Conservation (phyloP, 2,113 vertebrate species). For the Daboia siamensis region DNA sequence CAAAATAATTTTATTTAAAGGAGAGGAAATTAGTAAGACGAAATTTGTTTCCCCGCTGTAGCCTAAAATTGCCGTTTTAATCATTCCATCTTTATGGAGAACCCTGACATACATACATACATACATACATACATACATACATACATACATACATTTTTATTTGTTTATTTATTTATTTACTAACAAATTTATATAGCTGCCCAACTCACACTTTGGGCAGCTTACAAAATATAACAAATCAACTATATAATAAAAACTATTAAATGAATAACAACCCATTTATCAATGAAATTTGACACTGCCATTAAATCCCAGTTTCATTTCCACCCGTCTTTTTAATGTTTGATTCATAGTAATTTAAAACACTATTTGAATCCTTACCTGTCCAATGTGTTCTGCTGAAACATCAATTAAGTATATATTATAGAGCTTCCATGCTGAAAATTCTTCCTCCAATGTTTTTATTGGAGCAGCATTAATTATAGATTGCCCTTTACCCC, state of each 20-base stretch:
- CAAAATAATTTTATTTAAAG: background rate
- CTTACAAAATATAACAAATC: background rate
- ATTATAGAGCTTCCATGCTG: background rate
- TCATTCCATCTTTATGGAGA: background rate
- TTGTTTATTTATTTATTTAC: no score
- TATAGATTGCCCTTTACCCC: background rate
- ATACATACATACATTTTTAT: no score
- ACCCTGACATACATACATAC: background rate
- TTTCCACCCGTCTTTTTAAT: background rate
- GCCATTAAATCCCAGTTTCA: background rate
- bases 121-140: no score
- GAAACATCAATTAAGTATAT: background rate
- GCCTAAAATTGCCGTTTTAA: background rate
- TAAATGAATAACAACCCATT: background rate
- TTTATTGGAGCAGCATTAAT: background rate
- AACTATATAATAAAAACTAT: background rate
- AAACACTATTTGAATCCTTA: background rate
- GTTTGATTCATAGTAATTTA: background rate
- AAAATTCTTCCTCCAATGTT: background rate
- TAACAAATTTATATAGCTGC: background rate
- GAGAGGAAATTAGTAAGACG: background rate
- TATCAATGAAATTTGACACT: background rate
- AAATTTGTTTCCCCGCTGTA: background rate
- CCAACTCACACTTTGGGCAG: background rate
- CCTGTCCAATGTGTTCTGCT: background rate